phyloP scores from a whole-genome alignment of 2,888 invertebrate genomes.

The Epistrophella euchroma region DNA sequence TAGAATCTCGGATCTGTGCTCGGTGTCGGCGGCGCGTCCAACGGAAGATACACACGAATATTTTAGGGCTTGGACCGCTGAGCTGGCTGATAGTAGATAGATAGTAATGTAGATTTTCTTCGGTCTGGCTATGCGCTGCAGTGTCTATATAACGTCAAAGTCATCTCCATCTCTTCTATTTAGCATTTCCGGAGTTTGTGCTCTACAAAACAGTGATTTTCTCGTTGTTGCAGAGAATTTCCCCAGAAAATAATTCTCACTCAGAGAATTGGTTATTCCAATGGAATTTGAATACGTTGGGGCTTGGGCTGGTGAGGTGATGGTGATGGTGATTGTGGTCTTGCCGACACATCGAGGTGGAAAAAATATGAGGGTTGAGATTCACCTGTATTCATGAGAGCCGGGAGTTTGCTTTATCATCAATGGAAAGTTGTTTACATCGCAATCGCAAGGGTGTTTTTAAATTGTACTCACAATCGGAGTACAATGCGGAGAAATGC shows the following conservation, averaged over 20 bases:
- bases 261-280: slow-evolving; percentile 20
- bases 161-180: slow-evolving; percentile 37
- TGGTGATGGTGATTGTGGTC: background rate
- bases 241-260: slow-evolving; percentile 24
- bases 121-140: slow-evolving; percentile 23
- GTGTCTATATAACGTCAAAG: slow-evolving; percentile 27
- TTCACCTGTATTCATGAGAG: slow-evolving; percentile 58
- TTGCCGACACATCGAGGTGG: background rate
- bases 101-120: slow-evolving; percentile 13
- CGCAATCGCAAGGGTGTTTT: slow-evolving; percentile 44
- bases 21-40: slow-evolving; percentile 23
- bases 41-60: slow-evolving; percentile 51
- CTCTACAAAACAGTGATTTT: slow-evolving; percentile 33
- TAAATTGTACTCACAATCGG: background rate
- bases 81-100: slow-evolving; percentile 19
- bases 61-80: slow-evolving; percentile 5
- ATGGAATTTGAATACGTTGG: slow-evolving; percentile 10
- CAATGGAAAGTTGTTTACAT: slow-evolving; percentile 74
- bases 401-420: slow-evolving; percentile 51
- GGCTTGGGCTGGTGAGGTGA: too few relatives aligned
- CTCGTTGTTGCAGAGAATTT: slow-evolving; percentile 49
- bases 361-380: slow-evolving; percentile 14
- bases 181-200: slow-evolving; percentile 55
- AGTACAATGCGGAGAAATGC: slow-evolving; percentile 12
- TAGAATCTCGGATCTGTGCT: slow-evolving; percentile 65